These are phyloP conservation scores for Trematomus loennbergii DNA, from an alignment of 2,113 vertebrate genomes.

Conservation along the genomic window DNA sequence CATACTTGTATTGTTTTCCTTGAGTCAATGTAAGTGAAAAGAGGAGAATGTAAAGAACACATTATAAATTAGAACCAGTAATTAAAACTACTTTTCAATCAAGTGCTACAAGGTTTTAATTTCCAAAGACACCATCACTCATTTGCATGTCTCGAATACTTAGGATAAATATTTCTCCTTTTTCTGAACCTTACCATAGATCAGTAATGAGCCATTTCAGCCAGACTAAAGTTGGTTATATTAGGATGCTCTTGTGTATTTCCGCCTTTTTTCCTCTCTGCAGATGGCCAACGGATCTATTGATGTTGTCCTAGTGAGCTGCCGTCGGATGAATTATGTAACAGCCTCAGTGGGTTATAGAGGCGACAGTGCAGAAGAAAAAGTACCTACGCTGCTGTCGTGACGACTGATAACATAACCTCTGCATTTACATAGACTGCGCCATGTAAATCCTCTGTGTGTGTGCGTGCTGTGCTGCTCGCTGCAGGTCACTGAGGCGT, in stretches of 20 bases:
- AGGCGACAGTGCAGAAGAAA: constrained; percentile 41
- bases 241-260: constrained; percentile 34
- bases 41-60: not conserved
- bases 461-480: constrained; percentile 32
- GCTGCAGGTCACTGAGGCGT: constrained; percentile 23
- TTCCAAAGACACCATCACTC: not conserved
- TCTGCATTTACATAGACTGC: constrained; percentile 58
- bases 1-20: not conserved
- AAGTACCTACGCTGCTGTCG: constrained; percentile 51
- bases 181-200: constrained; percentile 16
- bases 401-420: constrained; percentile 62
- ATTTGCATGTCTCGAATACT: not conserved
- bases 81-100: not conserved
- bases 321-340: constrained; percentile 73
- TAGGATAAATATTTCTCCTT: not conserved
- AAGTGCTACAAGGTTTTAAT: not conserved
- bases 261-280: constrained; percentile 34
- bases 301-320: constrained; percentile 55
- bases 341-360: constrained; percentile 58
- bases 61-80: not conserved
- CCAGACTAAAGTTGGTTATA: constrained; percentile 24
- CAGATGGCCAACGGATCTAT: constrained; percentile 56
- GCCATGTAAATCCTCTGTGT: constrained; percentile 48
- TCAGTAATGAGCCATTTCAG: constrained; percentile 44
- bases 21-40: constrained; percentile 18